Evolutionary conservation across 2,888 invertebrate genomes (phyloP), one percentile per base, ranked within the genome.

Genomic region (Exocentrus adspersus): DNA sequence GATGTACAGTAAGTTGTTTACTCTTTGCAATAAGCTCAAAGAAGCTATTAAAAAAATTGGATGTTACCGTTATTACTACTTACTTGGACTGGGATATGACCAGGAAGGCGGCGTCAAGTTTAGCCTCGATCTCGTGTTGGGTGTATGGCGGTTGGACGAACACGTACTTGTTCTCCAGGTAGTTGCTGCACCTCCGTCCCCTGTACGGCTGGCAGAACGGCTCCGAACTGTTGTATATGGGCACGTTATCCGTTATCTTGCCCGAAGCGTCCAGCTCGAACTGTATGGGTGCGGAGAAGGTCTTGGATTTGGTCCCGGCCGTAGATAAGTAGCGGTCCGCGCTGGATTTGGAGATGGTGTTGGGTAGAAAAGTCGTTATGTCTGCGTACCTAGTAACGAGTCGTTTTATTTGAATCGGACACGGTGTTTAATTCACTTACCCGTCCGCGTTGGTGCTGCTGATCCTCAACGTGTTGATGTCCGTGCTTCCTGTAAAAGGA

Each of bases 71-170:
- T n/a, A 24, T 24, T 5, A 12, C n/a, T 14, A 12, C 85, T 84
- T 84, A 91, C 91, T 91, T 92, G 10, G 95, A 95, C 78, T 90
- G 91, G 65, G 89, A 89, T 5, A 95, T 93, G n/a, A 96, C 95
- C 70, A 90, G 88, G 72, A 94, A 90, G 4, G 94, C 95, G 77
- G 90, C 90, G 67, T 88, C 86, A 7, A 97, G 84, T 77, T 93
- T 93, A 63, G 92, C 90, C 84, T 98, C 97, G 53, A 95, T 87
- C 61, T 87, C 86, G 57, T 86, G 85, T 80, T 96, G 94, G 0
- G 92, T 92, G 69, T 89, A 87, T 50, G 92, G 89, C 65, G 92
- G 91, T 42, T 92, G 92, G 70, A 97, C 92, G 79, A 93, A 97
- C 48, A 98, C 94, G 76, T 90, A 91, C 72, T 92, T 88, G 74